Evolutionary conservation across 2,797 vertebrate species (phyloP), one percentile per base, ranked within the genome.

Genomic region (Mus caroli): DNA sequence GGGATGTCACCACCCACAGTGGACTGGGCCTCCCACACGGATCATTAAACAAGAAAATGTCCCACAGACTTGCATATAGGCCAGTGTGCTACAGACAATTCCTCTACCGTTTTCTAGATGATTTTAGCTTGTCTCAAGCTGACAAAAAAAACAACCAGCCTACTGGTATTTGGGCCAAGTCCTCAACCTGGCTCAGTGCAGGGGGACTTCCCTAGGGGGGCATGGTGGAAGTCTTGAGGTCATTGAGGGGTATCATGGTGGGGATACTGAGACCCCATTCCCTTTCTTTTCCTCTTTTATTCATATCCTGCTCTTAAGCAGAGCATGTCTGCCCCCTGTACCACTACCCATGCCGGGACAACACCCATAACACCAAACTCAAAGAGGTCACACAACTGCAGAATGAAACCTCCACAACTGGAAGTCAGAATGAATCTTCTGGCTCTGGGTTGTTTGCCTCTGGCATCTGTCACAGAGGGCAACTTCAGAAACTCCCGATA

Each of bases 341-440:
- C 56, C 37, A 60, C 15, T 2, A 13, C 56, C 79, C 2, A 1
- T 31, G 58, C 40, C 0, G 1, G 3, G 15, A 37, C 24, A 46
- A 58, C 37, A 43, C 58, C 34, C 80, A 31, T 17, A 46, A 26
- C 19, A 9, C 56, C 37, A 62, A 43, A 46, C 4, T 26, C 26
- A 62, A 84, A 84, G 58, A 84, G 40, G 40, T 17, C 82, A 7
- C 80, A 84, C 58, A 46, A 26, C 80, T 62, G 9, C 40, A 31
- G 56, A 84, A 28, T 46, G 40, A 62, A 84, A 26, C 58, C 40
- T 31, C 37, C 24, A 62, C 20, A 83, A 1, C 56, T 31, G 4
- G 58, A 83, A 83, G 54, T 13, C 90, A 10, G 62, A 50, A 28
- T 67, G 62, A 19, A 69, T 46, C 20, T 10, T 43, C 62, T 9